A percentile compares a stretch with the other conserved stretches of the same genome.
These are phyloP conservation scores for Lepus townsendii DNA, from an alignment of 2,797 vertebrate genomes.

Conservation along the genomic window DNA sequence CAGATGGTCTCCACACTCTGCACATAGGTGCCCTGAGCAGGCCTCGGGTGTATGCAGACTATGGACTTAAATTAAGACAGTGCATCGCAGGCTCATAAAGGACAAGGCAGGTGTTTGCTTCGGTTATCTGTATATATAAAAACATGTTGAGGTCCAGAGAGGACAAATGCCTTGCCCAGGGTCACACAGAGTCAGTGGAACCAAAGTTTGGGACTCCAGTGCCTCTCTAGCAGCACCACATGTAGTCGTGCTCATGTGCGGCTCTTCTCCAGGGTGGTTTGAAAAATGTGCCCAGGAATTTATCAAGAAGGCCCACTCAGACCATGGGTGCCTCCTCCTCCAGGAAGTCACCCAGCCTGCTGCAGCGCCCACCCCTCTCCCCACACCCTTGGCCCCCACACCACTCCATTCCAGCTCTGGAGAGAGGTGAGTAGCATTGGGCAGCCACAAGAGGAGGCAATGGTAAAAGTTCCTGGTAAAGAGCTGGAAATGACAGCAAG, in stretches of 20 bases:
- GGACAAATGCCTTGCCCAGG: not conserved
- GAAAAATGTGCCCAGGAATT: not conserved
- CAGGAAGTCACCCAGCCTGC: not conserved
- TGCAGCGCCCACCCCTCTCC: accelerated
- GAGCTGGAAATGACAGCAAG: not conserved
- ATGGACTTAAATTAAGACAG: too few species aligned
- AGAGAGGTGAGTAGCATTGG: not conserved
- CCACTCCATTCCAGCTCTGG: too few species aligned
- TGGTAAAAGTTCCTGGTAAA: not conserved
- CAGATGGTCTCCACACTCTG: not conserved
- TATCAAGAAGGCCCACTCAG: not conserved
- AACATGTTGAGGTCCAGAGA: not conserved
- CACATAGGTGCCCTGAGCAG: not conserved
- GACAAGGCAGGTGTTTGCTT: not conserved
- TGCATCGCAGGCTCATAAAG: not conserved
- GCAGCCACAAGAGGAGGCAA: not conserved
- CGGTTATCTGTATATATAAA: not conserved
- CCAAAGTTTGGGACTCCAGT: not conserved
- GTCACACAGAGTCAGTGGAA: not conserved
- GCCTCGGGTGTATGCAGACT: not conserved
- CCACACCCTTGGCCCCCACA: not conserved
- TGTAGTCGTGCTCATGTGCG: not conserved
- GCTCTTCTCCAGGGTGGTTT: not conserved
- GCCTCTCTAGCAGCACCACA: not conserved
- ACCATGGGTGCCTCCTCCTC: slow-evolving; percentile 21